Percentiles rank a stretch among this genome's conserved stretches.
These are phyloP conservation scores for Eulacestoma nigropectus DNA, from an alignment of 2,113 vertebrate species.

Conservation along the genomic window DNA sequence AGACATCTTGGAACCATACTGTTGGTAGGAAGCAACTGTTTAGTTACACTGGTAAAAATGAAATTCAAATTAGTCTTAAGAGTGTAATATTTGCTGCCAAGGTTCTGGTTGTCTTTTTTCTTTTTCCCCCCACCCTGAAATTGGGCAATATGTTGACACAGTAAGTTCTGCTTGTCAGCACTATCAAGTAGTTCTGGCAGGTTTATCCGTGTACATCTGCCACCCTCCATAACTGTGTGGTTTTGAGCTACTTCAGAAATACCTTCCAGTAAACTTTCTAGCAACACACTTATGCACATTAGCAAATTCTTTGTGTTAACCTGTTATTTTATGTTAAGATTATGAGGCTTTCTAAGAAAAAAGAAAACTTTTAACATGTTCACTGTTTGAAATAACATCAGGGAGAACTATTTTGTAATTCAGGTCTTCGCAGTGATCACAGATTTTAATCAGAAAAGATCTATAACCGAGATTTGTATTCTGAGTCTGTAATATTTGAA, in stretches of 20 bases:
- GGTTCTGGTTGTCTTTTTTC: neutral
- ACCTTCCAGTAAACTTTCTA: neutral
- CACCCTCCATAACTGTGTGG: neutral
- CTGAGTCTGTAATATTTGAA: neutral
- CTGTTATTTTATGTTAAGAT: neutral
- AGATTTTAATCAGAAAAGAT: neutral
- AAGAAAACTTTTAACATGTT: neutral
- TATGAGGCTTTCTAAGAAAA: neutral
- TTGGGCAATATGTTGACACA: constrained; percentile 34
- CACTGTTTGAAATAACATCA: neutral
- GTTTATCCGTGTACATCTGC: neutral
- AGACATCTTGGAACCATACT: neutral
- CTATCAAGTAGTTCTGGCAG: constrained; percentile 27
- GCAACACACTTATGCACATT: neutral
- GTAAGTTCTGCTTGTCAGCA: constrained; percentile 36
- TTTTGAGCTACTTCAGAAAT: neutral
- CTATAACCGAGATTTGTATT: neutral
- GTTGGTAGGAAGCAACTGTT: neutral
- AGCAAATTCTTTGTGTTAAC: neutral
- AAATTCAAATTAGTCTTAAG: neutral
- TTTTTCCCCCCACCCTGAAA: neutral
- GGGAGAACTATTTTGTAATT: neutral
- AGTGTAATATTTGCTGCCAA: neutral
- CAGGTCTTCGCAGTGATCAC: neutral
- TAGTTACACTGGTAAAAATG: neutral